Percentiles rank a stretch among this genome's conserved stretches.
phyloP scores from a whole-genome alignment of 2,888 invertebrate species.

The Ophonus ardosiacus region DNA sequence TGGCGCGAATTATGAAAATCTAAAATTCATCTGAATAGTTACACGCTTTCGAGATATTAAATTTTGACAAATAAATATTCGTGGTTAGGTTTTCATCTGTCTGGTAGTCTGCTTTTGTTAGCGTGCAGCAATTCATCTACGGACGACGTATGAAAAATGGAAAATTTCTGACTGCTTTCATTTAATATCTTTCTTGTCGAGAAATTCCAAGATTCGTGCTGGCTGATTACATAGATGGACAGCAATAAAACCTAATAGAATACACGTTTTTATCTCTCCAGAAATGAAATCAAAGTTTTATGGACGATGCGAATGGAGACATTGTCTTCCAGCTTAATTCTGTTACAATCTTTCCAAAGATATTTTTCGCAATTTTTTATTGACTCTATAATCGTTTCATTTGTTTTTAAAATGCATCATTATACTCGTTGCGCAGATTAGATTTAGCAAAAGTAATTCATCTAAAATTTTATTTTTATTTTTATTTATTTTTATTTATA shows the following conservation, averaged over 20 bases:
- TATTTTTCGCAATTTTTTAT: not conserved
- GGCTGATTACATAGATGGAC: conserved; percentile 48
- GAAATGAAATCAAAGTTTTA: conserved; percentile 53
- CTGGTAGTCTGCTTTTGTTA: conserved; percentile 40
- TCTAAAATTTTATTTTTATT: no score
- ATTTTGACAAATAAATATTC: conserved; percentile 39
- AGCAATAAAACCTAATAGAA: conserved; percentile 52
- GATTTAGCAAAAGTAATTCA: not conserved
- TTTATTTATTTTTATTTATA: no score
- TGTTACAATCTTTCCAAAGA: not conserved
- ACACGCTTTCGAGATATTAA: conserved; percentile 36
- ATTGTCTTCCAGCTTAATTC: not conserved
- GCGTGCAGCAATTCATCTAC: conserved; percentile 34
- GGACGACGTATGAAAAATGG: conserved; percentile 42
- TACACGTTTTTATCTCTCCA: conserved; percentile 37
- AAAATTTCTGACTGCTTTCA: conserved; percentile 30
- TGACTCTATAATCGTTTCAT: not conserved
- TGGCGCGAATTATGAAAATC: not conserved
- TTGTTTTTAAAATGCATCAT: not conserved
- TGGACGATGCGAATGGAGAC: not conserved
- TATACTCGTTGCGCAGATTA: not conserved
- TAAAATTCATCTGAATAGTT: not conserved
- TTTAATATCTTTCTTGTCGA: conserved; percentile 40
- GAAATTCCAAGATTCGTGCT: conserved; percentile 10
- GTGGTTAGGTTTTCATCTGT: conserved; percentile 30